Evolutionary conservation across 2,113 vertebrate species (phyloP).

Genomic region (Todiramphus saurophagus): DNA sequence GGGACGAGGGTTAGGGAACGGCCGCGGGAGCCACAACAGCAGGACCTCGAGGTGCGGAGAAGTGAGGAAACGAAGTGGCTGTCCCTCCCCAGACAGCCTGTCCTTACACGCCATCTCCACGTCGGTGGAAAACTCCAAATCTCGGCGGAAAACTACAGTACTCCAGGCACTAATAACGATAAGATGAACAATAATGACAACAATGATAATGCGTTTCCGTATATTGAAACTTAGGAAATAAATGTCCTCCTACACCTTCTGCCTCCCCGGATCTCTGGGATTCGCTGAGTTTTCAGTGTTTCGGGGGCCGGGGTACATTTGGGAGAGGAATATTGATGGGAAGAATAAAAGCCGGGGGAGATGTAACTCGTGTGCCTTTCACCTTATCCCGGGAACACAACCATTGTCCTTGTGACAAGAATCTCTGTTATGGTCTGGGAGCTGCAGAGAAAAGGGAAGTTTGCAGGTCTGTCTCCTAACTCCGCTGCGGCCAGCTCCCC

Average conservation of each 20-base stretch:
- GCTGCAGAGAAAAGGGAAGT: conserved; percentile 36
- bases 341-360: background rate
- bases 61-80: background rate
- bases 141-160: background rate
- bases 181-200: background rate
- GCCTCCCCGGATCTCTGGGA: background rate
- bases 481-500: background rate
- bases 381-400: conserved; percentile 18
- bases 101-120: background rate
- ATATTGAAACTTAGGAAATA: background rate
- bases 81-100: background rate
- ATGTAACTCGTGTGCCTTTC: conserved; percentile 31
- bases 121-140: conserved; percentile 18
- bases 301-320: background rate
- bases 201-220: background rate
- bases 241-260: background rate
- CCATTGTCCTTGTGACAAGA: conserved; percentile 34
- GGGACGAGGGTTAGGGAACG: background rate
- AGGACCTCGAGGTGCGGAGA: background rate
- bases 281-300: background rate
- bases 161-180: background rate
- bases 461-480: background rate
- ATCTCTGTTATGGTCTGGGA: conserved; percentile 40
- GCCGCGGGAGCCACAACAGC: background rate
- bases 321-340: background rate